phyloP scores from a whole-genome alignment of 2,888 invertebrate genomes.

The Norana najaformis region DNA sequence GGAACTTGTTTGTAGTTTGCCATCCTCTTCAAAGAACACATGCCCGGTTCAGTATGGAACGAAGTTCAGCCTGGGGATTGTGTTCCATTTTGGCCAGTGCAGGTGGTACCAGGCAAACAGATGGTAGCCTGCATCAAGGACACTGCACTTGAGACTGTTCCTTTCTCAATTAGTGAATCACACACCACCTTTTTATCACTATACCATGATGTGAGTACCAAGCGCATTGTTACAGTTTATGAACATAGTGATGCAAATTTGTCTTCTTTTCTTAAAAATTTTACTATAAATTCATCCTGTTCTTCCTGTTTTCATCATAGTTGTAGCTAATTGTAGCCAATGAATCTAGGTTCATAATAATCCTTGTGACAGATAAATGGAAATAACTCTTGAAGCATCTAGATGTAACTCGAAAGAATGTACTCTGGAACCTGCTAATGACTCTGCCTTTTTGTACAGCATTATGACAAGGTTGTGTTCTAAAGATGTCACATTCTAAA shows the following conservation, averaged over 20 bases:
- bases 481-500: neutral
- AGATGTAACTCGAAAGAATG: neutral
- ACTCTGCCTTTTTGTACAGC: neutral
- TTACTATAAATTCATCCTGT: neutral
- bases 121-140: conserved; percentile 72
- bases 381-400: neutral
- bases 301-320: neutral
- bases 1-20: conserved; percentile 36
- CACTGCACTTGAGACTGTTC: conserved; percentile 72
- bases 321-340: neutral
- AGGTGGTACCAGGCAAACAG: conserved; percentile 60
- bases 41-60: conserved; percentile 48
- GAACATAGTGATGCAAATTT: neutral
- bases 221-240: neutral
- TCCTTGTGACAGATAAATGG: no score
- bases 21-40: conserved; percentile 71
- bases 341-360: neutral
- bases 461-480: neutral
- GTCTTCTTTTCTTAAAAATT: neutral
- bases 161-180: conserved; percentile 83
- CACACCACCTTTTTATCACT: conserved; percentile 75
- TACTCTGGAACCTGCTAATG: neutral
- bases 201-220: conserved; percentile 72
- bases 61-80: conserved; percentile 58
- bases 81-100: conserved; percentile 80